A percentile compares a stretch with the other conserved stretches of the same genome.
phyloP scores from a whole-genome alignment of 2,888 invertebrate genomes.

The Diadegma fenestrale region DNA sequence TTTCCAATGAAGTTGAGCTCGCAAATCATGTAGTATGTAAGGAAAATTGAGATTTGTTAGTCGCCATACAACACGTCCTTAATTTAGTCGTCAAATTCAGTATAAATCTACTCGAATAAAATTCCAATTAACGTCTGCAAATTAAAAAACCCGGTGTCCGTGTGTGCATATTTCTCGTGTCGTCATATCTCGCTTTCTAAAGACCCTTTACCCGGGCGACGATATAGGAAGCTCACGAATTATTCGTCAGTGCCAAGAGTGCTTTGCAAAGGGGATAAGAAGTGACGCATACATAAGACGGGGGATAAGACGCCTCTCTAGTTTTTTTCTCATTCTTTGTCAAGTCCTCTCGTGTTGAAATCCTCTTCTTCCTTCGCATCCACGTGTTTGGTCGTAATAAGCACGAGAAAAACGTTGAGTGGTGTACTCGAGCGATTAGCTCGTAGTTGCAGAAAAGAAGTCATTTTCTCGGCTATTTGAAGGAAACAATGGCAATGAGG shows the following conservation, averaged over 20 bases:
- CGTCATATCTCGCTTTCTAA: slow-evolving; percentile 13
- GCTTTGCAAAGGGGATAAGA: slow-evolving; percentile 41
- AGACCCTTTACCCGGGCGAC: background rate
- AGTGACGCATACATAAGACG: slow-evolving; percentile 38
- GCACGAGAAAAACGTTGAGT: slow-evolving; percentile 50
- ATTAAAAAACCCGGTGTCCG: background rate
- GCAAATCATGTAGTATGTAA: no score
- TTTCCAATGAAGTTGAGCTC: no score
- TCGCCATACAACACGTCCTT: no score
- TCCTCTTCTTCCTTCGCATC: slow-evolving; percentile 32
- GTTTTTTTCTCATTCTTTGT: slow-evolving; percentile 27
- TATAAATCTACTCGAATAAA: background rate
- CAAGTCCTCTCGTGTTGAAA: background rate
- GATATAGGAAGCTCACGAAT: slow-evolving; percentile 22
- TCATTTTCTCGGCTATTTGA: slow-evolving; percentile 27
- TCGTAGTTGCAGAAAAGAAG: slow-evolving; percentile 44
- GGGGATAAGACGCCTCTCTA: slow-evolving; percentile 23
- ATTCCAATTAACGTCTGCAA: background rate
- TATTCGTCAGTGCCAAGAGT: slow-evolving; percentile 50
- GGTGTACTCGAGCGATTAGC: slow-evolving; percentile 66
- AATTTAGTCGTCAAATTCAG: background rate
- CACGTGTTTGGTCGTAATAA: slow-evolving; percentile 50
- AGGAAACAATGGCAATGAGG: slow-evolving; percentile 21
- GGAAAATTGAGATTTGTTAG: no score
- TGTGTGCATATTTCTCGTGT: background rate